phyloP scores from a whole-genome alignment of 2,113 vertebrate species.

The Rattus rattus region DNA sequence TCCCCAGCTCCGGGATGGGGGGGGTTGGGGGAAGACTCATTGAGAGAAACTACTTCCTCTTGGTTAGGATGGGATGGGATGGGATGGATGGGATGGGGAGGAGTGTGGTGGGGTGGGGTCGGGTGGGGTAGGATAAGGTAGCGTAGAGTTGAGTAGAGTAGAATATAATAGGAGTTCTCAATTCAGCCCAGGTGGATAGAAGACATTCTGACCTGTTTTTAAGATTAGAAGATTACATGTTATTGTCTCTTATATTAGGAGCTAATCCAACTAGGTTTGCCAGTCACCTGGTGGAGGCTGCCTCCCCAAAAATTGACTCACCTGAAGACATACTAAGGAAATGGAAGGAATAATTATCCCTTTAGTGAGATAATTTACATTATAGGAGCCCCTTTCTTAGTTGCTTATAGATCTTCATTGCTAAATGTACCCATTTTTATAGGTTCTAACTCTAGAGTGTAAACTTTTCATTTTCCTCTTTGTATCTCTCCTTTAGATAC shows the following conservation, averaged over 20 bases:
- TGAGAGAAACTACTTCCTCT: neutral
- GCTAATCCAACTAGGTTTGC: neutral
- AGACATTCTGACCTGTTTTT: neutral
- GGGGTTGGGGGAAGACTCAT: no score
- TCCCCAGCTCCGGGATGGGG: no score
- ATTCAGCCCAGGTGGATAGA: neutral
- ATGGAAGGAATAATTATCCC: neutral
- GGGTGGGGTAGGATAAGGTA: rapidly evolving
- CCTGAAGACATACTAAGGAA: neutral
- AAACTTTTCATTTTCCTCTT: neutral
- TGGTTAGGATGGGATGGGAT: neutral
- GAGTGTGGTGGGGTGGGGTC: no score
- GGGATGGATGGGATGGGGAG: neutral
- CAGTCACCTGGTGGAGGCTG: neutral
- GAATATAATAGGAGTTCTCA: neutral
- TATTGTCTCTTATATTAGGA: neutral
- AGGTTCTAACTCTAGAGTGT: neutral
- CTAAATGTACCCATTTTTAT: neutral
- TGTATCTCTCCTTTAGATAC: neutral
- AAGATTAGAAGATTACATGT: neutral
- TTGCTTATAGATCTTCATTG: neutral
- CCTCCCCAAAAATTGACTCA: neutral
- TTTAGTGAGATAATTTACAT: neutral
- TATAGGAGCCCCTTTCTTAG: neutral
- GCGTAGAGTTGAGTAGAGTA: neutral